phyloP scores from a whole-genome alignment of 1,140 invertebrate genomes.

The Megalonaias nervosa region DNA sequence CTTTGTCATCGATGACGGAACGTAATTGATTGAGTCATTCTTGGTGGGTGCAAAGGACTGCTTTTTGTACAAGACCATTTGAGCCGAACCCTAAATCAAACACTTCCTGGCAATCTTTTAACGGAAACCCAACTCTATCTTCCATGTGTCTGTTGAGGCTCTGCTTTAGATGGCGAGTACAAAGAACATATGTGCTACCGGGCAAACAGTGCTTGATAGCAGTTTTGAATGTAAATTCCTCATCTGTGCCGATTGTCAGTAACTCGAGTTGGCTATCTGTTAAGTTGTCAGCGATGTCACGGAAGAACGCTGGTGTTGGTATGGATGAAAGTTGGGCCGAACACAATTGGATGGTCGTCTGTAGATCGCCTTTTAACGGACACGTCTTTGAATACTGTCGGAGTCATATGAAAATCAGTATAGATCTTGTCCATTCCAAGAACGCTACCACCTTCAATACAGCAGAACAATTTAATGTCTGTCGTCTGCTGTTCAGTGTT shows the following conservation, averaged over 20 bases:
- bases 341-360: no score
- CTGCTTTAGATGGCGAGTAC: no score
- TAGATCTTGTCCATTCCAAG: constrained; percentile 10
- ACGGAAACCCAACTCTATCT: no score
- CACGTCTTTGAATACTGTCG: constrained; percentile 8
- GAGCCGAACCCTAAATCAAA: no score
- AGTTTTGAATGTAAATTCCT: constrained; percentile 4
- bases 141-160: no score
- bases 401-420: constrained; percentile 10
- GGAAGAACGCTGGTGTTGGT: constrained; percentile 9
- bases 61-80: no score
- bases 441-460: neutral
- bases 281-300: constrained; percentile 5
- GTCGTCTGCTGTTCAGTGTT: neutral
- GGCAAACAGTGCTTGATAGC: neutral
- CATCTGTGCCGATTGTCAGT: constrained; percentile 7
- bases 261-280: neutral
- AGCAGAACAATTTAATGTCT: constrained; percentile 10
- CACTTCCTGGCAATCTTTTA: no score
- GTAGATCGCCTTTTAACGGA: neutral
- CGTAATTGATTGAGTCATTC: no score
- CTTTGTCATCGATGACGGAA: no score
- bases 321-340: neutral
- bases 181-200: no score
- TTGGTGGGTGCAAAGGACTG: no score